Evolutionary conservation across 2,888 invertebrate species (phyloP).

Genomic region (Catonia carolina): DNA sequence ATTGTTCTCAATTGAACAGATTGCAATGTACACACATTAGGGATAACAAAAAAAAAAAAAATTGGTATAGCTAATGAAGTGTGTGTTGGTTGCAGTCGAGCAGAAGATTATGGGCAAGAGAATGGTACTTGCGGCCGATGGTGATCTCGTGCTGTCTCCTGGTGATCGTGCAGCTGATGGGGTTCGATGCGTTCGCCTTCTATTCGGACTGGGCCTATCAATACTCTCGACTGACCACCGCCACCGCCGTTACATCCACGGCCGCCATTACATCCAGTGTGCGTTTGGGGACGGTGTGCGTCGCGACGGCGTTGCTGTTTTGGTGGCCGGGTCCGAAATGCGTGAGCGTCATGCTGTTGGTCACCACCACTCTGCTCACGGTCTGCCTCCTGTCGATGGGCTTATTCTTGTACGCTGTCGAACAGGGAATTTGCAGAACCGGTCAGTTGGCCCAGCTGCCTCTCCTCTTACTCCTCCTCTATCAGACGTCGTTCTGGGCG

Average conservation of each 20-base stretch:
- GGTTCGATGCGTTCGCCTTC: constrained; percentile 6
- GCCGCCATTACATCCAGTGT: neutral
- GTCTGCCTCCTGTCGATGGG: neutral
- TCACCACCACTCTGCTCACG: neutral
- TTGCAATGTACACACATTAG: too few species aligned
- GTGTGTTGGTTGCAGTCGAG: too few species aligned
- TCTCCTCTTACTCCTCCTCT: neutral
- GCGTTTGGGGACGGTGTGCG: neutral
- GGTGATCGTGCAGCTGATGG: constrained; percentile 2
- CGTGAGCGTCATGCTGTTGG: neutral
- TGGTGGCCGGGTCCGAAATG: constrained; percentile 6
- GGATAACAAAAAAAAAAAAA: too few species aligned
- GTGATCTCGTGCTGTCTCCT: neutral
- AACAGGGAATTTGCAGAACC: neutral
- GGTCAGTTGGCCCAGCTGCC: neutral
- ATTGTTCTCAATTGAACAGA: too few species aligned
- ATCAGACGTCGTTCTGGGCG: neutral
- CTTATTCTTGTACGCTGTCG: constrained; percentile 1
- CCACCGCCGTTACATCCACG: neutral
- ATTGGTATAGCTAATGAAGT: too few species aligned
- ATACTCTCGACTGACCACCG: neutral
- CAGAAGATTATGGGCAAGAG: neutral
- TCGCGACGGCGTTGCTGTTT: neutral
- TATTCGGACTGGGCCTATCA: constrained; percentile 8
- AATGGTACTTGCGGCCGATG: neutral